Base-by-base conservation (phyloP, 2,888 invertebrate genomes). In the Cinara cedri region DNA sequence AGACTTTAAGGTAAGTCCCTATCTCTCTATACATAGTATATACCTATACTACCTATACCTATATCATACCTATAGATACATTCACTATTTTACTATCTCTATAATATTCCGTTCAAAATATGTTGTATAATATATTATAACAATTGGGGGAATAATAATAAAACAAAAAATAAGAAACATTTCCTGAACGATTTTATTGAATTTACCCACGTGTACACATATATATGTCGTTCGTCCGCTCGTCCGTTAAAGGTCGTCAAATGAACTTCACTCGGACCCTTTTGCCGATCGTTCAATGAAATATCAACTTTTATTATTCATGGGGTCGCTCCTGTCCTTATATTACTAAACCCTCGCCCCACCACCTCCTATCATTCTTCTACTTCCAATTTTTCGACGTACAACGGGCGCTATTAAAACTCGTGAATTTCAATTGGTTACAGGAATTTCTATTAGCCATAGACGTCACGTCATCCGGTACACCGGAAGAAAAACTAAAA, bases 381-480 rank as follows among this genome's bases (percentile, higher is more conserved):
- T n/a, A n/a, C n/a, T n/a, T n/a, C n/a, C n/a, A n/a, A n/a, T n/a
- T n/a, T n/a, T n/a, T n/a, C n/a, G n/a, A n/a, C 34, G 34, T 34
- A 6, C 6, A 34, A 4, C 21, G 21, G n/a, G 4, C 63, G 42
- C 63, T 51, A 42, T 74, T 63, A 54, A 51, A 75, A 75, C 42
- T 24, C 54, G 10, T n/a, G 24, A 42, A 51, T 60, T 70, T 78
- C 24, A 21, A n/a, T 82, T 86, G 87, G 87, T 90, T 89, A 72
- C 89, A 95, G 95, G 97, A 97, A 90, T 97, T 97, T 88, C 90
- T 97, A 85, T 90, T 97, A 87, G 98, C 98, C 85, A 97, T 98
- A 87, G 97, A 97, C 88, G 97, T 98, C 81, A 98, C 97, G 83
- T 96, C 96, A 84, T 96, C 96, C 85, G 97, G 97, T 82, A 97